Conservation (phyloP, 1,140 invertebrate genomes). For the Reticulitermes speratus region DNA sequence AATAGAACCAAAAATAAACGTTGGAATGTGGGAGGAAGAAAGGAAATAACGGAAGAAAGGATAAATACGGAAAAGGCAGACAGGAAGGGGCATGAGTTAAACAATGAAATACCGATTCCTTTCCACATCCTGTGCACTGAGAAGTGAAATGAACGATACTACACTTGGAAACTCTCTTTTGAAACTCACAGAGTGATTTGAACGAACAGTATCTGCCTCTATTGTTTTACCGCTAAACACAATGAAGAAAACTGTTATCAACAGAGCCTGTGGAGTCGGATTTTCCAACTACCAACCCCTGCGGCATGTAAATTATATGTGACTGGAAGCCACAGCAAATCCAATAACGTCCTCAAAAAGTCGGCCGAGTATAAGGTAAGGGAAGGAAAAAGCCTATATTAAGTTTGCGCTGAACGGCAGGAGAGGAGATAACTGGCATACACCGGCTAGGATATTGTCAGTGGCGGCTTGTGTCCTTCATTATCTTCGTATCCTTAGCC, state of each 20-base stretch:
- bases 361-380: neutral
- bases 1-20: no score
- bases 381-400: neutral
- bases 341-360: slow-evolving; percentile 11
- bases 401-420: neutral
- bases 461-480: neutral
- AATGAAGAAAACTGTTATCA: neutral
- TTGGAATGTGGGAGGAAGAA: neutral
- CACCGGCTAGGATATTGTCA: neutral
- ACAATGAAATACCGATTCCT: neutral
- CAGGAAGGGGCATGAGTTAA: neutral
- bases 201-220: neutral
- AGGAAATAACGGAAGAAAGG: neutral
- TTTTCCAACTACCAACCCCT: neutral
- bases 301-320: slow-evolving; percentile 2
- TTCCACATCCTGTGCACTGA: no score
- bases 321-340: slow-evolving; percentile 14
- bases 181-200: neutral
- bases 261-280: neutral
- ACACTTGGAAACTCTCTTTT: no score
- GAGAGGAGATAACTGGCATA: neutral
- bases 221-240: neutral
- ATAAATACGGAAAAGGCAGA: neutral
- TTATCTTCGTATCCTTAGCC: neutral
- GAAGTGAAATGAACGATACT: no score